Percentiles rank a stretch among this genome's conserved stretches.
phyloP scores from a whole-genome alignment of 2,888 invertebrate species.

The Hylaea fasciaria region DNA sequence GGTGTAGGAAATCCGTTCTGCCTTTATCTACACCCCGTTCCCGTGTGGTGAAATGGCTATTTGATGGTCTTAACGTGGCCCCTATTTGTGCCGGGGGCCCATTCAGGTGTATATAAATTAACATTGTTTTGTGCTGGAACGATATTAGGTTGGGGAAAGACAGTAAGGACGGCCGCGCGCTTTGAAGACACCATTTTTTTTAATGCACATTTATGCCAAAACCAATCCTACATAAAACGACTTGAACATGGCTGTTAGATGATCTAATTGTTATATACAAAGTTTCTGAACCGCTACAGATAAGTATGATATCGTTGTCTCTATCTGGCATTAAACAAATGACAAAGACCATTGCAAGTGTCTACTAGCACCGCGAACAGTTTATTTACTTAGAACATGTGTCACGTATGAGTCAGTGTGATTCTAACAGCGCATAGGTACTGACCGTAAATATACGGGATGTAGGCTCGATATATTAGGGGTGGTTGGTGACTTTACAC shows the following conservation, averaged over 20 bases:
- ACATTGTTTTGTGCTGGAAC: conserved; percentile 22
- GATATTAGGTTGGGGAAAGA: conserved; percentile 12
- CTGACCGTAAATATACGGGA: not conserved
- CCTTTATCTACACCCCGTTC: conserved; percentile 8
- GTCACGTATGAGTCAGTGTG: not conserved
- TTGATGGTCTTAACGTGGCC: conserved; percentile 21
- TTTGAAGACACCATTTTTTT: too few relatives aligned
- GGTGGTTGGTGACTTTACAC: conserved; percentile 4
- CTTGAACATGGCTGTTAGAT: too few relatives aligned
- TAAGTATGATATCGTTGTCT: too few relatives aligned
- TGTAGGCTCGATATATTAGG: not conserved
- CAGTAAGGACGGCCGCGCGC: conserved; percentile 5
- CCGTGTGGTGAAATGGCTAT: conserved; percentile 24
- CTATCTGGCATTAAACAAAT: too few relatives aligned
- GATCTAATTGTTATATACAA: too few relatives aligned
- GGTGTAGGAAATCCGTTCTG: conserved; percentile 6
- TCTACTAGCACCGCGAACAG: too few relatives aligned
- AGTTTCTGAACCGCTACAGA: too few relatives aligned
- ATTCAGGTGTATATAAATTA: conserved; percentile 35
- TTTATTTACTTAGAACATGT: too few relatives aligned
- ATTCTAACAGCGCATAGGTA: not conserved
- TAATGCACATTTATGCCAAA: too few relatives aligned
- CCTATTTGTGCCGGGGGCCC: conserved; percentile 16
- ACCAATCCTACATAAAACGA: too few relatives aligned
- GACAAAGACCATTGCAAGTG: too few relatives aligned